Conservation (phyloP, 2,888 invertebrate genomes). For the Rhopalosiphum nymphaeae region DNA sequence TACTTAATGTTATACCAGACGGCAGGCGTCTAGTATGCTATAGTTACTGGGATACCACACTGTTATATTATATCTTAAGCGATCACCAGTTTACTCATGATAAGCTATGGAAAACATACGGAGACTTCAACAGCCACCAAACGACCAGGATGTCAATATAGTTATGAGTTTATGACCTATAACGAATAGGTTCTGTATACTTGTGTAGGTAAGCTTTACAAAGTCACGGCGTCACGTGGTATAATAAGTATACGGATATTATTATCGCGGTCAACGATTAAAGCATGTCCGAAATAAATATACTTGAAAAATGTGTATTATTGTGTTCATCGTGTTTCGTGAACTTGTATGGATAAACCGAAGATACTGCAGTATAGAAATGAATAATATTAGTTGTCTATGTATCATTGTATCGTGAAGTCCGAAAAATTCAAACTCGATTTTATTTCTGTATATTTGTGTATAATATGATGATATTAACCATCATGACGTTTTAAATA, state of each 20-base stretch:
- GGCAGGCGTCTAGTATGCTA: not conserved
- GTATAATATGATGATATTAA: not conserved
- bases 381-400: not conserved
- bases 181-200: not conserved
- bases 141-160: not conserved
- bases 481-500: not conserved
- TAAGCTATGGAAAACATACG: not conserved
- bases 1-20: not conserved
- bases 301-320: not conserved
- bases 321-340: not conserved
- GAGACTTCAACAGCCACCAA: not conserved
- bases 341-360: not conserved
- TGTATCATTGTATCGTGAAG: not conserved
- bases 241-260: not conserved
- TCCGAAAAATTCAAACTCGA: not conserved
- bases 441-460: not conserved
- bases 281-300: not conserved
- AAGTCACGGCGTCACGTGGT: not conserved
- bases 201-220: not conserved
- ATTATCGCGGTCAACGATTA: not conserved
- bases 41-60: not conserved
- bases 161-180: not conserved
- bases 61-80: not conserved
- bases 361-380: not conserved
- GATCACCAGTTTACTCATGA: not conserved